These are phyloP conservation scores for Triplophysa yarkandensis DNA, from an alignment of 2,797 vertebrate species.

Conservation along the genomic window DNA sequence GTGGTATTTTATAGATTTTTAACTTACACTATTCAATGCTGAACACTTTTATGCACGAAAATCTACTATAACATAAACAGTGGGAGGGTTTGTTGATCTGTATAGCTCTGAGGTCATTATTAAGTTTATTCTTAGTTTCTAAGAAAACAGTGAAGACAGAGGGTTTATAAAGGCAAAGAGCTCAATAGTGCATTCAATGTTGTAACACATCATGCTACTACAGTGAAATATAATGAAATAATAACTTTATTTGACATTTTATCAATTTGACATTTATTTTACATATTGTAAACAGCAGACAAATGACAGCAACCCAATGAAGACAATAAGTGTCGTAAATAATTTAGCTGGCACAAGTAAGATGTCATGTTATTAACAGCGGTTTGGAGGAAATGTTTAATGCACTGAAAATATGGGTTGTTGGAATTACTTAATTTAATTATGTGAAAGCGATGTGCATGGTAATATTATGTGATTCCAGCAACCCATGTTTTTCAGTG, in stretches of 20 bases:
- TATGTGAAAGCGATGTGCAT: too few species aligned
- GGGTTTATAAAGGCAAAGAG: neutral
- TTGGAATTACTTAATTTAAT: too few species aligned
- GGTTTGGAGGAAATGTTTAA: conserved; percentile 5
- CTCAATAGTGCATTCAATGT: too few species aligned
- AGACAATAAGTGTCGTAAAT: conserved; percentile 15
- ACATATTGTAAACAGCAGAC: conserved; percentile 28
- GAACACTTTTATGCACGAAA: too few species aligned
- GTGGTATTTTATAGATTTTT: too few species aligned
- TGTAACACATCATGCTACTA: neutral
- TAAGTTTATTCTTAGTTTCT: neutral
- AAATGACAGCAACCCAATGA: conserved; percentile 24
- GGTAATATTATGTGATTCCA: too few species aligned
- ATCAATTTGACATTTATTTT: conserved; percentile 34
- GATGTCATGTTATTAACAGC: conserved; percentile 15
- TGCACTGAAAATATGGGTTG: too few species aligned
- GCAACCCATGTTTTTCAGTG: too few species aligned
- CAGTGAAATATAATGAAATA: conserved; percentile 29
- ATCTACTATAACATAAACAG: neutral
- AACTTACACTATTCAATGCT: neutral
- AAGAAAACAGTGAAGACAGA: too few species aligned
- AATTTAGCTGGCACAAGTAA: neutral
- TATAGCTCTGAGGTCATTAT: conserved; percentile 9
- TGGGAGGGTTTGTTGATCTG: neutral
- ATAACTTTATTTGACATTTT: conserved; percentile 31